Evolutionary conservation across 1,140 invertebrate genomes (phyloP).

Genomic region (Atta colombica): DNA sequence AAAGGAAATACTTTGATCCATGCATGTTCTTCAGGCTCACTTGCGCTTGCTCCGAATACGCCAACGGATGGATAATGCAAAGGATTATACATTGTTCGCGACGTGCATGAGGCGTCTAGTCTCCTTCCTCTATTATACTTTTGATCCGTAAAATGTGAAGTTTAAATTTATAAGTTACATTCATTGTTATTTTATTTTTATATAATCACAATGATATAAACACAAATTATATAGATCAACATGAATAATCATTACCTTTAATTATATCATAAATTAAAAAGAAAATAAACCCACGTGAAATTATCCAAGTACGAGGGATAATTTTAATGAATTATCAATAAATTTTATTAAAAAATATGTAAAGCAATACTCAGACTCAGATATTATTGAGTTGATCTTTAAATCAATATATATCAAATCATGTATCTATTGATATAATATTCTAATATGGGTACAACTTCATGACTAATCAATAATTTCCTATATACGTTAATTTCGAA

Average conservation of each 20-base stretch:
- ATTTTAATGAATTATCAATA: background rate
- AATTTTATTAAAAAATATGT: background rate
- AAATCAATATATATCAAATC: background rate
- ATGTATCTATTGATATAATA: constrained; percentile 1
- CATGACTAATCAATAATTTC: constrained; percentile 5
- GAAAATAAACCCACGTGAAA: background rate
- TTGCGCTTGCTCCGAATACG: constrained; percentile 1
- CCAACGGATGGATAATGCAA: constrained; percentile 26
- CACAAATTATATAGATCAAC: background rate
- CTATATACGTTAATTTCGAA: background rate
- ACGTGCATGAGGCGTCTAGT: constrained; percentile 11
- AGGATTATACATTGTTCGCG: constrained; percentile 10
- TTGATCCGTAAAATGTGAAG: background rate
- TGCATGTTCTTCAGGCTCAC: constrained; percentile 19
- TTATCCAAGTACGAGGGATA: background rate
- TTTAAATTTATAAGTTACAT: constrained; percentile 6
- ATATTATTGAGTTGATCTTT: background rate
- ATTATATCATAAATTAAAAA: background rate
- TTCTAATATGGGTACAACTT: background rate
- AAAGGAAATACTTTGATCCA: constrained; percentile 62
- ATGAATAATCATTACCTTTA: background rate
- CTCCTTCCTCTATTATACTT: background rate
- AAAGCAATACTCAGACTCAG: background rate
- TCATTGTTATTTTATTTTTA: background rate
- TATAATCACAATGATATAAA: background rate